Evolutionary conservation across 2,888 invertebrate genomes (phyloP), one percentile per base, ranked within the genome.

Genomic region (Eupelmus urozonus): DNA sequence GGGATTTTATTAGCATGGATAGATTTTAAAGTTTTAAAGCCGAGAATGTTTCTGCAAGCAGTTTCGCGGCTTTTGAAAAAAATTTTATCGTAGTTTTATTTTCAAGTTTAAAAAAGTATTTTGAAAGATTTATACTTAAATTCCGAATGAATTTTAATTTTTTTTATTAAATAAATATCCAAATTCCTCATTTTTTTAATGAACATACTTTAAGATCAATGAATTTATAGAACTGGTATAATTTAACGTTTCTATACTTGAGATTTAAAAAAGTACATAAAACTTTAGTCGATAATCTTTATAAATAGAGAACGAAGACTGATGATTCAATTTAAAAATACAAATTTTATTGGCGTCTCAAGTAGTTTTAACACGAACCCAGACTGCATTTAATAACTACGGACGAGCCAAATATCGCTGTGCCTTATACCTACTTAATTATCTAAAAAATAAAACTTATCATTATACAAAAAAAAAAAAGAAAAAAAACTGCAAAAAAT

Each of bases 291-390:
- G 20, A 20, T 65, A 25, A 49, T 40, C 25, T 42, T 25, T 72
- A 63, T 49, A 63, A 57, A 73, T 73, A 73, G 63, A 57, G 13
- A 57, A 42, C 57, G 65, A 73, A 67, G 74, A 60, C 34, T 51
- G 23, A 16, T 51, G 20, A 25, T 51, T 59, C 18, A 4, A 27
- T 63, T 53, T 55, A 25, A 42, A 55, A 72, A 40, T 55, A 55
- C 62, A 40, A 55, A n/a, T 25, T 63, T 25, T 63, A 72, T 20
- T 18, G 55, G 16, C n/a, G 40, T 9, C 53, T 62, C 62, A 55
- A 72, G 62, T 55, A 40, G 13, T 29, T 63, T 63, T 72, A 63
- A 62, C 60, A 51, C 42, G 45, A 63, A 29, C 20, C 27, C 65
- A 65, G 49, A 51, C 51, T 51, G 11, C 51, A 16, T 20, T 42